phyloP scores from a whole-genome alignment of 2,888 invertebrate species.

The Drosophila tripunctata region DNA sequence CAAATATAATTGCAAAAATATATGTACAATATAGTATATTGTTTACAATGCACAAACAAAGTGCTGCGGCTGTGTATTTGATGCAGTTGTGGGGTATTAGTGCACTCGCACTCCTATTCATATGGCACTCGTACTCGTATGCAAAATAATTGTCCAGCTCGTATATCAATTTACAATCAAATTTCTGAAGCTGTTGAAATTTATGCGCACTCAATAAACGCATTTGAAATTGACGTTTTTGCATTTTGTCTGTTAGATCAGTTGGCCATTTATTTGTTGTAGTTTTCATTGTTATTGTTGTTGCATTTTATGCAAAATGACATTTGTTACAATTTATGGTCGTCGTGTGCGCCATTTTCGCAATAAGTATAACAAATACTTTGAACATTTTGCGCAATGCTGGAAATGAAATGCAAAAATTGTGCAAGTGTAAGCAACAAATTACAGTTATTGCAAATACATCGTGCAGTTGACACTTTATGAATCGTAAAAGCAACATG shows the following conservation, averaged over 20 bases:
- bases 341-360: slow-evolving; percentile 53
- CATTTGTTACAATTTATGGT: slow-evolving; percentile 76
- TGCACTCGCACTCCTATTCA: slow-evolving; percentile 8
- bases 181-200: slow-evolving; percentile 42
- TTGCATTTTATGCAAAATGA: slow-evolving; percentile 72
- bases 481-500: slow-evolving; percentile 13
- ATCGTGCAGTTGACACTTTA: slow-evolving; percentile 71
- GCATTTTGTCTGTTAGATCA: slow-evolving; percentile 43
- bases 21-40: too few species aligned
- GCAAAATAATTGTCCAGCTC: slow-evolving; percentile 14
- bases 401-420: slow-evolving; percentile 22
- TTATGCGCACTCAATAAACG: slow-evolving; percentile 64
- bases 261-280: slow-evolving; percentile 22
- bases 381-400: slow-evolving; percentile 16
- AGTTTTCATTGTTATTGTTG: slow-evolving; percentile 14
- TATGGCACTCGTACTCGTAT: neutral
- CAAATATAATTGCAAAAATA: slow-evolving; percentile 6
- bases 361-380: too few species aligned
- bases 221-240: slow-evolving; percentile 60
- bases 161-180: slow-evolving; percentile 55
- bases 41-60: neutral
- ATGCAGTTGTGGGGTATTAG: slow-evolving; percentile 4
- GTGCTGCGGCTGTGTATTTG: neutral
- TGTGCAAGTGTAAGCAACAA: slow-evolving; percentile 59
- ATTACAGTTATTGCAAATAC: slow-evolving; percentile 65